Conservation (phyloP, 2,888 invertebrate species). For the Aphodius granarius region DNA sequence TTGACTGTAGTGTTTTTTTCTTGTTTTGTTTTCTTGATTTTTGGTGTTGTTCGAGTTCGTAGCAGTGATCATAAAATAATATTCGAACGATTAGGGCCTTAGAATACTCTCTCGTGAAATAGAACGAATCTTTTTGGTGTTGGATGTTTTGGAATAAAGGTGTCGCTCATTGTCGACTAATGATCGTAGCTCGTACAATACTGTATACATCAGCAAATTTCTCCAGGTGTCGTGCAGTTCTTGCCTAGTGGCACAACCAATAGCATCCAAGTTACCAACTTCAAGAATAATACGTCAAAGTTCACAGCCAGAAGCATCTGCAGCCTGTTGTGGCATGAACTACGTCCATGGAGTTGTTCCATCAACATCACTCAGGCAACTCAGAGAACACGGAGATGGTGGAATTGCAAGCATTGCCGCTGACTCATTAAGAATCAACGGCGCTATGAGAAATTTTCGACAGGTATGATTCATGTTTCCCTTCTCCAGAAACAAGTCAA, state of each 20-base stretch:
- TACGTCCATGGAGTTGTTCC: constrained; percentile 71
- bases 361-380: constrained; percentile 84
- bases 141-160: constrained; percentile 1
- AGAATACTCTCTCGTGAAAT: constrained; percentile 19
- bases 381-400: constrained; percentile 71
- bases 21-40: constrained; percentile 11
- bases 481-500: constrained; percentile 5
- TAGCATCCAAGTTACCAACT: constrained; percentile 59
- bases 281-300: constrained; percentile 85
- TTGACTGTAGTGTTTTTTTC: constrained; percentile 15
- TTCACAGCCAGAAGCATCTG: constrained; percentile 79
- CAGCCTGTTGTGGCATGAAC: constrained; percentile 62
- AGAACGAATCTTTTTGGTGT: constrained; percentile 14
- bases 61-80: not conserved
- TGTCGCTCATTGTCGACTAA: not conserved
- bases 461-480: constrained; percentile 66
- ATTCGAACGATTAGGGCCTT: constrained; percentile 22
- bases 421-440: constrained; percentile 93
- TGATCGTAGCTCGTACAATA: not conserved
- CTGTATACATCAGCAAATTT: constrained; percentile 21
- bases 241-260: constrained; percentile 62
- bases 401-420: constrained; percentile 95
- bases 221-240: constrained; percentile 59
- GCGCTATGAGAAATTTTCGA: constrained; percentile 94
- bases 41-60: not conserved